Percentiles rank a stretch among this genome's conserved stretches.
Conservation (phyloP, 2,888 invertebrate species). For the Heliconius ismenius region DNA sequence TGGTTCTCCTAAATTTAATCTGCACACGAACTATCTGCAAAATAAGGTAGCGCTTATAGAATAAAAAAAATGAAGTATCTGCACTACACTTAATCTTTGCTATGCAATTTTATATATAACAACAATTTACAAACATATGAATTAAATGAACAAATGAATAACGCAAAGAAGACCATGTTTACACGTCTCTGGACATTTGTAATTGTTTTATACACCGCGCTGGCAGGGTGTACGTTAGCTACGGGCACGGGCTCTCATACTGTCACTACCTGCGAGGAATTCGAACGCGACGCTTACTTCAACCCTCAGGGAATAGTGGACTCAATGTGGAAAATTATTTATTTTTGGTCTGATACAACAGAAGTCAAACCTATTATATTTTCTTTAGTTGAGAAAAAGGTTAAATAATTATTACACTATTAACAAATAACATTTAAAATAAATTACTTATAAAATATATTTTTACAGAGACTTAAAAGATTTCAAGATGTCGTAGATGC, state of each 20-base stretch:
- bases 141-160: constrained; percentile 56
- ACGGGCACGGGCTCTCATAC: constrained; percentile 42
- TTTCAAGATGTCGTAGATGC: constrained; percentile 57
- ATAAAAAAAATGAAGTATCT: constrained; percentile 2
- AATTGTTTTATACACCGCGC: constrained; percentile 56
- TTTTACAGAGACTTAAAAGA: constrained; percentile 55
- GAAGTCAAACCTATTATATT: constrained; percentile 65
- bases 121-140: constrained; percentile 51
- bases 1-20: too few species aligned
- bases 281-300: constrained; percentile 62
- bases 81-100: constrained; percentile 50
- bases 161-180: constrained; percentile 62
- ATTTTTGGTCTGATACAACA: constrained; percentile 65
- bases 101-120: constrained; percentile 51
- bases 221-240: constrained; percentile 41
- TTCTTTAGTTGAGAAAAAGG: constrained; percentile 60
- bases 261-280: constrained; percentile 67
- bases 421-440: background rate
- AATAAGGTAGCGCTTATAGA: background rate
- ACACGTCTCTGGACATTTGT: constrained; percentile 58
- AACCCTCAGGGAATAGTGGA: constrained; percentile 61
- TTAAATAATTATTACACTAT: constrained; percentile 44
- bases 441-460: background rate
- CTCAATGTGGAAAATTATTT: constrained; percentile 70
- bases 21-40: background rate